Conservation (phyloP, 2,113 vertebrate species). For the Laticauda colubrina region DNA sequence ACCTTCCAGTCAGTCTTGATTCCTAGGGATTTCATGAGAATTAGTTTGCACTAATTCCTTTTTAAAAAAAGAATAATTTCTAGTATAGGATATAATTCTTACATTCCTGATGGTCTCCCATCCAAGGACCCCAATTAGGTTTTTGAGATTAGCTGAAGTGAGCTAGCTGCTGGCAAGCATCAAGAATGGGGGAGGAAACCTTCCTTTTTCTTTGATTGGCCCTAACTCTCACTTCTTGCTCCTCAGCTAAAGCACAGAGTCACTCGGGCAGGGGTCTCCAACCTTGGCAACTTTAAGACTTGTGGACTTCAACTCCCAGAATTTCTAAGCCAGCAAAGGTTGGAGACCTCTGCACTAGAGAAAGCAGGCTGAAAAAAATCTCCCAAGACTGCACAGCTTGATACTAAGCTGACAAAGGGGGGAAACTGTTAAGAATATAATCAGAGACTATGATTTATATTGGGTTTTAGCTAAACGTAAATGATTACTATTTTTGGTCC, state of each 20-base stretch:
- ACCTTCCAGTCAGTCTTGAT: background rate
- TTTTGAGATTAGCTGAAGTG: background rate
- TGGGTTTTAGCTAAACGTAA: background rate
- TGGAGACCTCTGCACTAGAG: background rate
- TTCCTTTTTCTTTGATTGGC: background rate
- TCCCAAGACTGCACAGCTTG: background rate
- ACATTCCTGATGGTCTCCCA: background rate
- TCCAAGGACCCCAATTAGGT: background rate
- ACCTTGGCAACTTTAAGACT: too few species aligned
- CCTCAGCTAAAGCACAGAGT: background rate
- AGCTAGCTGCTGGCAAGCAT: background rate
- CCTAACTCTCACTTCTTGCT: background rate
- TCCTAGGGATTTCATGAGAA: background rate
- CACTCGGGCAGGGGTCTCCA: too few species aligned
- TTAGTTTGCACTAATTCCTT: background rate
- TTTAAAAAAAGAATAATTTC: background rate
- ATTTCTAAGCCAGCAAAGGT: too few species aligned
- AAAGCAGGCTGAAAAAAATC: background rate
- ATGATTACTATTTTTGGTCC: background rate
- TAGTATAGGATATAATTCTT: background rate
- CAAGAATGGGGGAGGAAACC: background rate
- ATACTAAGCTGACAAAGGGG: background rate
- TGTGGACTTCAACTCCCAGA: too few species aligned
- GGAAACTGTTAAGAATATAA: background rate
- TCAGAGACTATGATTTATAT: background rate